Evolutionary conservation across 2,888 invertebrate genomes (phyloP).

Genomic region (Schizaphis graminum): DNA sequence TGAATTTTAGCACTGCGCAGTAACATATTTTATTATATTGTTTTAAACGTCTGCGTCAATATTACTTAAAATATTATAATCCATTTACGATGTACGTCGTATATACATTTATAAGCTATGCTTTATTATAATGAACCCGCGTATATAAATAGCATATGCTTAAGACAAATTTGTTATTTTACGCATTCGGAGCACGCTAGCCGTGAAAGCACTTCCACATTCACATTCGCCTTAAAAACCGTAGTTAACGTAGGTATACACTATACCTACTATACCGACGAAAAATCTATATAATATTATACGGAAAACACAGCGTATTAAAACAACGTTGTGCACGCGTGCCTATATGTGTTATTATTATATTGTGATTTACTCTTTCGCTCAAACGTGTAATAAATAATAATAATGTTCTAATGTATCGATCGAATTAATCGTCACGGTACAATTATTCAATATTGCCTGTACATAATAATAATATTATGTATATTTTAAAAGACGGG

Average conservation of each 20-base stretch:
- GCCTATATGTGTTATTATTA: not conserved
- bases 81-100: not conserved
- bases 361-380: not conserved
- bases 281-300: not conserved
- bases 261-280: not conserved
- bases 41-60: not conserved
- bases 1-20: not conserved
- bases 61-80: not conserved
- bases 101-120: not conserved
- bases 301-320: not conserved
- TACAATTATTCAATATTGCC: not conserved
- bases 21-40: not conserved
- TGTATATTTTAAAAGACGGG: not conserved
- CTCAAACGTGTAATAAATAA: not conserved
- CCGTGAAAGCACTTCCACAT: not conserved
- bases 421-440: not conserved
- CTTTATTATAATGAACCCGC: not conserved
- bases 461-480: not conserved
- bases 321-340: not conserved
- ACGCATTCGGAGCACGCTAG: not conserved
- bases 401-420: conserved; percentile 2
- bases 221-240: not conserved
- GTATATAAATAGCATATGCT: not conserved
- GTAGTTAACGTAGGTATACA: not conserved
- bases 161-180: not conserved